These are phyloP conservation scores for Meteorus sp. DNA, from an alignment of 1,140 invertebrate genomes.

Conservation along the genomic window DNA sequence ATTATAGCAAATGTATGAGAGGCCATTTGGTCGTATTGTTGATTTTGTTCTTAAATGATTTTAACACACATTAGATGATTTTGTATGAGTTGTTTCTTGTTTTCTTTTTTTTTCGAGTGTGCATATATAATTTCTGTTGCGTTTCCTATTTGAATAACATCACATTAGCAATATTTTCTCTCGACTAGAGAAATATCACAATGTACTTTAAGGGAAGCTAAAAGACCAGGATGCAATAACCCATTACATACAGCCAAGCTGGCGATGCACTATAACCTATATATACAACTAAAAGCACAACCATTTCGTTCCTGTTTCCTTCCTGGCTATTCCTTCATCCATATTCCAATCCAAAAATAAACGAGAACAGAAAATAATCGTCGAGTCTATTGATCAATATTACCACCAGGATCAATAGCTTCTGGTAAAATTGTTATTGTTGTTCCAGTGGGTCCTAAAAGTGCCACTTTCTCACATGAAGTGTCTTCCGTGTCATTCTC, in stretches of 20 bases:
- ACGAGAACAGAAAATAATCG: neutral
- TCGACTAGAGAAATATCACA: too few relatives aligned
- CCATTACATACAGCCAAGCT: neutral
- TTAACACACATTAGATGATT: neutral
- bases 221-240: neutral
- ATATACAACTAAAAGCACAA: neutral
- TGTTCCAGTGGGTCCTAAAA: constrained; percentile 39
- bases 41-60: neutral
- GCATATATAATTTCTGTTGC: neutral
- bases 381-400: constrained; percentile 17
- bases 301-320: constrained; percentile 1
- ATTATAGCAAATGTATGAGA: constrained; percentile 11
- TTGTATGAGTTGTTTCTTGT: neutral
- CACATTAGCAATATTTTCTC: too few relatives aligned
- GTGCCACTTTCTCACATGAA: constrained; percentile 44
- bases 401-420: constrained; percentile 33
- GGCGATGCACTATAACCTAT: neutral
- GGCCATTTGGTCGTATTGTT: neutral
- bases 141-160: neutral
- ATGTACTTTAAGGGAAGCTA: neutral
- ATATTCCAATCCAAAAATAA: neutral
- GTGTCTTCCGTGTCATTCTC: constrained; percentile 45
- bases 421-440: constrained; percentile 43
- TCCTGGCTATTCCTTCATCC: neutral
- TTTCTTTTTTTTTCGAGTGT: neutral